A percentile compares a stretch with the other conserved stretches of the same genome.
These are phyloP conservation scores for Mobula hypostoma DNA, from an alignment of 2,113 vertebrate genomes.

Conservation along the genomic window DNA sequence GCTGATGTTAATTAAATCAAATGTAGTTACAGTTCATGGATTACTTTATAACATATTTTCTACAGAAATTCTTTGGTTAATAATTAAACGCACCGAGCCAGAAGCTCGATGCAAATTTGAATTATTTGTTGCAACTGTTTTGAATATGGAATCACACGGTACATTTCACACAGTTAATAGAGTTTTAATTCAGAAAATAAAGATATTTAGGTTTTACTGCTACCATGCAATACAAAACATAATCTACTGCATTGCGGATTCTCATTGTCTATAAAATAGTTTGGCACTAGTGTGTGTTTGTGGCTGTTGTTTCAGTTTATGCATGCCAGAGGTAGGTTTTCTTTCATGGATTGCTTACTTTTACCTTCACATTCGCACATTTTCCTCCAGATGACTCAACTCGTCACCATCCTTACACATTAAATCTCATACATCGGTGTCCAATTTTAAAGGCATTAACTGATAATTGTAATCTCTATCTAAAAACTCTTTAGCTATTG, in stretches of 20 bases:
- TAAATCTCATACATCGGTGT: background rate
- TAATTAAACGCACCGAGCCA: background rate
- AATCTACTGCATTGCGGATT: background rate
- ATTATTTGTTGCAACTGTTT: conserved; percentile 14
- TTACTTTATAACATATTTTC: background rate
- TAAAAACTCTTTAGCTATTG: background rate
- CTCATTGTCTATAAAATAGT: background rate
- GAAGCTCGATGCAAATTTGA: background rate
- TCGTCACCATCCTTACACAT: background rate
- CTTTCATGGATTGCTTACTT: background rate
- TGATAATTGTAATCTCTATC: background rate
- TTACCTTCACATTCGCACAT: background rate
- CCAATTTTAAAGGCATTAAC: background rate
- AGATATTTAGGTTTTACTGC: no score
- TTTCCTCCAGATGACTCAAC: background rate
- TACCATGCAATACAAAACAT: no score
- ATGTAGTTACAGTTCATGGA: background rate
- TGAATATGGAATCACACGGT: background rate
- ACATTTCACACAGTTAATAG: background rate
- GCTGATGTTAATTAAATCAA: background rate
- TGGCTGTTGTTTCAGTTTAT: background rate
- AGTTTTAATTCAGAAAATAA: no score
- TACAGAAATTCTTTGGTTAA: background rate
- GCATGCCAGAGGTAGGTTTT: background rate
- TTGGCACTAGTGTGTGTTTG: background rate